These are phyloP conservation scores for Drosophila littoralis DNA, from an alignment of 1,140 invertebrate genomes.

Conservation along the genomic window DNA sequence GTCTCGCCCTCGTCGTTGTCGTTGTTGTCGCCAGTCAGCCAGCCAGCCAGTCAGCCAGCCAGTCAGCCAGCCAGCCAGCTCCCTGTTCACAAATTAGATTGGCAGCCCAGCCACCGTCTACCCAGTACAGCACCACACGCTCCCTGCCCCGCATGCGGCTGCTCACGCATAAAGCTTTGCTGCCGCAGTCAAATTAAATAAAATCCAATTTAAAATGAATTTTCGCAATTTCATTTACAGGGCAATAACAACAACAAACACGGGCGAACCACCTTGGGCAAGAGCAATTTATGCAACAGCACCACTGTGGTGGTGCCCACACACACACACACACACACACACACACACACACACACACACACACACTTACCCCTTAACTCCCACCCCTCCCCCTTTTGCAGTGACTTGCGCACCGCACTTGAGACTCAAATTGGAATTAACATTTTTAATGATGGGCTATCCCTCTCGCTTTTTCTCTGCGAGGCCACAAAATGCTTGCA, in stretches of 20 bases:
- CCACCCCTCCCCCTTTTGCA: conserved; percentile 20
- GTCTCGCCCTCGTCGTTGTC: conserved; percentile 33
- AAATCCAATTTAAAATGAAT: conserved; percentile 83
- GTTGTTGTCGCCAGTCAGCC: not conserved
- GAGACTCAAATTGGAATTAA: conserved; percentile 78
- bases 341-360: not conserved
- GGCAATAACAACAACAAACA: conserved; percentile 28
- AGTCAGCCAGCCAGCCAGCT: conserved; percentile 1
- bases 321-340: too few relatives aligned
- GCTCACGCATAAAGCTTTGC: conserved; percentile 70
- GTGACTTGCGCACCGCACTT: conserved; percentile 33
- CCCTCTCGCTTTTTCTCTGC: not conserved
- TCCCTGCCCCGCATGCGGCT: not conserved
- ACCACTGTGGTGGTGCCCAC: not conserved
- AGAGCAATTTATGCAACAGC: conserved; percentile 49
- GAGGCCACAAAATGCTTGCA: not conserved
- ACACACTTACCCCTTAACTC: not conserved
- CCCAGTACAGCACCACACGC: not conserved
- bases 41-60: conserved; percentile 6
- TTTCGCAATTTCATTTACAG: conserved; percentile 83
- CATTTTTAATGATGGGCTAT: conserved; percentile 78
- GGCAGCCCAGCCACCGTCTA: conserved; percentile 36
- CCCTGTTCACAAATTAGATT: conserved; percentile 70
- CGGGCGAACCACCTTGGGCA: conserved; percentile 33
- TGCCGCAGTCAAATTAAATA: conserved; percentile 82